Percentiles rank a stretch among this genome's conserved stretches.
These are phyloP conservation scores for Halichoeres trimaculatus DNA, from an alignment of 2,113 vertebrate species.

Conservation along the genomic window DNA sequence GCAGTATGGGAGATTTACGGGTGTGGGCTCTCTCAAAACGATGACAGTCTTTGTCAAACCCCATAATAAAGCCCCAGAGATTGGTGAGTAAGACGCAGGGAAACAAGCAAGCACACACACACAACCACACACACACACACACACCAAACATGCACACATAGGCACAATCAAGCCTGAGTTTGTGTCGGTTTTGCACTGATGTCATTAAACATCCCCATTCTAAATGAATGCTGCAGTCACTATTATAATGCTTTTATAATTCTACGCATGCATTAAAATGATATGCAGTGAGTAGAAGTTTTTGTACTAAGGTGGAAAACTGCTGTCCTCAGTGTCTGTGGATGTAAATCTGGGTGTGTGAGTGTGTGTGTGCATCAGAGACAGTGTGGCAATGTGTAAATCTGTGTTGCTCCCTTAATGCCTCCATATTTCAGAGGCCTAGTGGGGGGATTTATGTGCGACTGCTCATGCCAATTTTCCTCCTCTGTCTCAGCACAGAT, in stretches of 20 bases:
- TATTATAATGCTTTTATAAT: constrained; percentile 11
- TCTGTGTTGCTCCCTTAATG: constrained; percentile 78
- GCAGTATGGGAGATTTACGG: constrained; percentile 92
- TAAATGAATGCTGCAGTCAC: constrained; percentile 11
- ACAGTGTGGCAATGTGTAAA: constrained; percentile 76
- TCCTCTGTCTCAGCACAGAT: constrained; percentile 72
- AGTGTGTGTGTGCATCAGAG: constrained; percentile 47
- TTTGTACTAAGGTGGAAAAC: constrained; percentile 46
- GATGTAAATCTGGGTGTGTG: constrained; percentile 43
- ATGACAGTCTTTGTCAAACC: constrained; percentile 94
- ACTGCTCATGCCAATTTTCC: constrained; percentile 79
- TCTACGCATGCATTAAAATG: constrained; percentile 34
- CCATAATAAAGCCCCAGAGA: constrained; percentile 90
- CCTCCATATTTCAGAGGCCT: constrained; percentile 80
- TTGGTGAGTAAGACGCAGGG: constrained; percentile 34
- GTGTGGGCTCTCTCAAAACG: constrained; percentile 90
- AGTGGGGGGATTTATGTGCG: constrained; percentile 77
- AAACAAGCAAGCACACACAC: constrained; percentile 6
- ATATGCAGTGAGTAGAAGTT: constrained; percentile 37
- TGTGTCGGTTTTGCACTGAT: constrained; percentile 35
- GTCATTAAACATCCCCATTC: constrained; percentile 29
- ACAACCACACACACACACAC: neutral
- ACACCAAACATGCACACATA: neutral
- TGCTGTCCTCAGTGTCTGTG: constrained; percentile 49
- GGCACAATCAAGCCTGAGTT: constrained; percentile 22